Evolutionary conservation across 1,140 invertebrate genomes (phyloP).

Genomic region (Augochlora pura): DNA sequence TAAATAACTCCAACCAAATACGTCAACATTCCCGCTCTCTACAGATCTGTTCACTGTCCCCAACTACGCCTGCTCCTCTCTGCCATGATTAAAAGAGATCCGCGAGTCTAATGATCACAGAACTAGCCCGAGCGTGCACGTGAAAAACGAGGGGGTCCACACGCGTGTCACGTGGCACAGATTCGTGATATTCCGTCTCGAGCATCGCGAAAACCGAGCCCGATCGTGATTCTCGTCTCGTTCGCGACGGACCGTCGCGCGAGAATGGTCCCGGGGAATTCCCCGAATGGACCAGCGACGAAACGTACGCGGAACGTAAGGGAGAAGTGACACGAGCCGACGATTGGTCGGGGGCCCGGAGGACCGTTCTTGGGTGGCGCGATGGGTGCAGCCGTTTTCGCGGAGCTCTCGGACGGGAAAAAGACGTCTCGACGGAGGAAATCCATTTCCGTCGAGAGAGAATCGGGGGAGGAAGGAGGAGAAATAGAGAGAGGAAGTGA

Average conservation of each 20-base stretch:
- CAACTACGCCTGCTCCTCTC: too few species aligned
- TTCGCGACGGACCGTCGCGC: not conserved
- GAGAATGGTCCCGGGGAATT: not conserved
- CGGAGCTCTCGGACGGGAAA: not conserved
- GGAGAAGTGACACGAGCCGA: constrained; percentile 15
- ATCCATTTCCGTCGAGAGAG: constrained; percentile 27
- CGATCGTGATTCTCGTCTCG: too few species aligned
- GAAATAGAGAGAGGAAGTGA: too few species aligned
- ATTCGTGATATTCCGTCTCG: not conserved
- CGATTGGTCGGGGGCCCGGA: not conserved
- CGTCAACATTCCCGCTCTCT: too few species aligned
- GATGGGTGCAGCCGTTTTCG: not conserved
- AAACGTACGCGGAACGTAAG: too few species aligned
- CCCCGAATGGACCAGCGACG: too few species aligned
- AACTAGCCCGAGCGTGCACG: not conserved
- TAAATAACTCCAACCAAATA: too few species aligned
- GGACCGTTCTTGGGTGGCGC: not conserved
- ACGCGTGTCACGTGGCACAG: constrained; percentile 6
- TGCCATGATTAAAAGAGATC: too few species aligned
- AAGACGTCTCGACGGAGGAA: constrained; percentile 8
- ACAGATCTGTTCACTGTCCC: too few species aligned
- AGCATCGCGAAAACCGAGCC: too few species aligned
- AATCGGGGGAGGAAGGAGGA: not conserved
- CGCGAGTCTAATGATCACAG: not conserved
- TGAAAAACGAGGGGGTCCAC: not conserved